These are phyloP conservation scores for Drosophila melanica DNA, from an alignment of 1,140 invertebrate species.

Conservation along the genomic window DNA sequence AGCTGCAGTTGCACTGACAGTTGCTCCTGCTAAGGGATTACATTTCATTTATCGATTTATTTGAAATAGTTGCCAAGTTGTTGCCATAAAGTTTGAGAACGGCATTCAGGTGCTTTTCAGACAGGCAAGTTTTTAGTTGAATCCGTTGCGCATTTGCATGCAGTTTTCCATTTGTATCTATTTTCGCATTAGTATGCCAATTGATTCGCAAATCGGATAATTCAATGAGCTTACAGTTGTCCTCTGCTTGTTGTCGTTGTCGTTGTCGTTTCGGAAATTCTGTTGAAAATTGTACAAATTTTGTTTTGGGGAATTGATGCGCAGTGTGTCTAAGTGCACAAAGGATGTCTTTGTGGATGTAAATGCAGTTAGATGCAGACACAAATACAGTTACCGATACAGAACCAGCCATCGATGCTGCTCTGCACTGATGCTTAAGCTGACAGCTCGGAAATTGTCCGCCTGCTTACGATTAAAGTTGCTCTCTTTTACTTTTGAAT, in stretches of 20 bases:
- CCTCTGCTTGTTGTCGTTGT: constrained; percentile 5
- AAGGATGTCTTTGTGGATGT: constrained; percentile 13
- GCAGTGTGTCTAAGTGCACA: constrained; percentile 22
- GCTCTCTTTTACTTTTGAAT: constrained; percentile 28
- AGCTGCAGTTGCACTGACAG: constrained; percentile 29
- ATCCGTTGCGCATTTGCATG: constrained; percentile 71
- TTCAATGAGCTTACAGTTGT: constrained; percentile 67
- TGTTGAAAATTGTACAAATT: constrained; percentile 27
- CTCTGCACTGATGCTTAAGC: constrained; percentile 3
- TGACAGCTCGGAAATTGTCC: constrained; percentile 11
- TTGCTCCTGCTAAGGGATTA: constrained; percentile 57
- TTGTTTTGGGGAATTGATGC: constrained; percentile 39
- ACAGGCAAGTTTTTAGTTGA: constrained; percentile 60
- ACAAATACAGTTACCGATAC: neutral
- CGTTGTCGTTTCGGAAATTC: neutral
- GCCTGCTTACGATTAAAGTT: neutral
- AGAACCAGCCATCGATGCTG: constrained; percentile 7
- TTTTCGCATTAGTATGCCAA: constrained; percentile 68
- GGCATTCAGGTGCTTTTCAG: constrained; percentile 26
- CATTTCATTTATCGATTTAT: constrained; percentile 82
- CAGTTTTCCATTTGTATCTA: constrained; percentile 49
- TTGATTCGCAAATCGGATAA: constrained; percentile 74
- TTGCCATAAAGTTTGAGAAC: constrained; percentile 42
- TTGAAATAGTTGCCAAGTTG: constrained; percentile 51
- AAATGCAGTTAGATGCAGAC: constrained; percentile 1